phyloP scores from a whole-genome alignment of 2,113 vertebrate genomes.

The Polypterus bichir region DNA sequence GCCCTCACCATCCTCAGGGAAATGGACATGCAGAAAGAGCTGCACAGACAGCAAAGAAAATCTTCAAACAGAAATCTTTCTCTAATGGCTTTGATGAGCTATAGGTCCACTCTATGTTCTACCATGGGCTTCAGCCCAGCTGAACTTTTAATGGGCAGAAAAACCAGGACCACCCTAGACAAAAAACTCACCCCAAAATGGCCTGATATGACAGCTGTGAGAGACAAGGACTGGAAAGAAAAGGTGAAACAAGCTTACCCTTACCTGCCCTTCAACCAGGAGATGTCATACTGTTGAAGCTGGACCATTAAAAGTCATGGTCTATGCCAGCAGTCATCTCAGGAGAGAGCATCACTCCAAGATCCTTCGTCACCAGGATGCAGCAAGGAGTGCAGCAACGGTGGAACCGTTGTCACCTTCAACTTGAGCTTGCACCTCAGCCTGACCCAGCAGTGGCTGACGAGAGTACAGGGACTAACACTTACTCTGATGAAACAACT shows the following conservation, averaged over 20 bases:
- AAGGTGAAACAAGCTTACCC: background rate
- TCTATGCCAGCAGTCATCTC: background rate
- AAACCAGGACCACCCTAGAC: slow-evolving; percentile 2
- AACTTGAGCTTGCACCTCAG: background rate
- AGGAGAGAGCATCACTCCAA: slow-evolving; percentile 4
- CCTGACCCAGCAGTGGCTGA: rapidly evolving
- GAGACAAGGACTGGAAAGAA: background rate
- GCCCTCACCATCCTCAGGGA: slow-evolving; percentile 1
- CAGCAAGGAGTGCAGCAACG: background rate
- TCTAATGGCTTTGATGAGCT: slow-evolving; percentile 2
- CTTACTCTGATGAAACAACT: no score
- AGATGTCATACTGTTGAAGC: background rate
- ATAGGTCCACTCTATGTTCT: background rate
- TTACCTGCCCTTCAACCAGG: background rate
- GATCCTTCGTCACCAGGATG: background rate
- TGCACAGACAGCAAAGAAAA: slow-evolving; percentile 5
- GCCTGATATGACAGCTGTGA: background rate
- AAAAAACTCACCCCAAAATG: slow-evolving; percentile 1
- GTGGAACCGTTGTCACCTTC: background rate
- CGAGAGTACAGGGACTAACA: no score
- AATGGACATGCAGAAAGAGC: slow-evolving; percentile 3
- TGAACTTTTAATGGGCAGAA: slow-evolving; percentile 1
- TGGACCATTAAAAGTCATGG: slow-evolving; percentile 4
- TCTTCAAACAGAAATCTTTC: slow-evolving; percentile 1
- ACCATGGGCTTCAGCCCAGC: background rate